A percentile compares a stretch with the other conserved stretches of the same genome.
These are phyloP conservation scores for Eristalinus aeneus DNA, from an alignment of 2,888 invertebrate genomes.

Conservation along the genomic window DNA sequence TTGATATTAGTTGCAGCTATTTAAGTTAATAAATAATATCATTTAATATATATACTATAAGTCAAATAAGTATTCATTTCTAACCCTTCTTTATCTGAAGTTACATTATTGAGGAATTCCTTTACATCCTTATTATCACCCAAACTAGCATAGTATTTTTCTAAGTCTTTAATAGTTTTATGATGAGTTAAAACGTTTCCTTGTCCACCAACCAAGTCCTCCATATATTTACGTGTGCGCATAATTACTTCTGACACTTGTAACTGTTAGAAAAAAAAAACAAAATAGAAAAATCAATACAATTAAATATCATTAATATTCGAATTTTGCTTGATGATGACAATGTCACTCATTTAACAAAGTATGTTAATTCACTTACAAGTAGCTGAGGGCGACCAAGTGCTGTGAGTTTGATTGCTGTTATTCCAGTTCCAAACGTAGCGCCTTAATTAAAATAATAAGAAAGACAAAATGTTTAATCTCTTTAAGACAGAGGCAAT, in stretches of 20 bases:
- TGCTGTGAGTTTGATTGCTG: constrained; percentile 98
- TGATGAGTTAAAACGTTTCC: constrained; percentile 94
- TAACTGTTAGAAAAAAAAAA: constrained; percentile 83
- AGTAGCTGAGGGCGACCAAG: constrained; percentile 96
- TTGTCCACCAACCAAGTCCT: constrained; percentile 92
- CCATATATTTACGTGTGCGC: constrained; percentile 96
- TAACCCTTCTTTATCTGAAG: constrained; percentile 96
- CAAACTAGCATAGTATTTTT: constrained; percentile 90
- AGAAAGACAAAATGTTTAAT: constrained; percentile 1
- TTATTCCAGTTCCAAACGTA: constrained; percentile 96
- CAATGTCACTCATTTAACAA: background rate
- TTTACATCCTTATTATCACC: constrained; percentile 89
- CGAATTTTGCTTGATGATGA: too few relatives aligned
- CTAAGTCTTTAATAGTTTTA: constrained; percentile 92
- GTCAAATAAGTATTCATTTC: constrained; percentile 73
- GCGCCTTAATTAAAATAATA: constrained; percentile 85
- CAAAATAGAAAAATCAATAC: constrained; percentile 28
- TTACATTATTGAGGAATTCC: constrained; percentile 94
- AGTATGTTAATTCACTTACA: constrained; percentile 83
- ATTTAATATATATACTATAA: background rate
- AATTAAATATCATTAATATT: constrained; percentile 11
- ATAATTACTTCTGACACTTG: constrained; percentile 98
- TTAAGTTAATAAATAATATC: constrained; percentile 5
- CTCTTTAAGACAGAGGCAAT: background rate
- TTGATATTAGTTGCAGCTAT: constrained; percentile 21